Evolutionary conservation across 1,140 invertebrate genomes (phyloP).

Genomic region (Drosophila tropicalis): DNA sequence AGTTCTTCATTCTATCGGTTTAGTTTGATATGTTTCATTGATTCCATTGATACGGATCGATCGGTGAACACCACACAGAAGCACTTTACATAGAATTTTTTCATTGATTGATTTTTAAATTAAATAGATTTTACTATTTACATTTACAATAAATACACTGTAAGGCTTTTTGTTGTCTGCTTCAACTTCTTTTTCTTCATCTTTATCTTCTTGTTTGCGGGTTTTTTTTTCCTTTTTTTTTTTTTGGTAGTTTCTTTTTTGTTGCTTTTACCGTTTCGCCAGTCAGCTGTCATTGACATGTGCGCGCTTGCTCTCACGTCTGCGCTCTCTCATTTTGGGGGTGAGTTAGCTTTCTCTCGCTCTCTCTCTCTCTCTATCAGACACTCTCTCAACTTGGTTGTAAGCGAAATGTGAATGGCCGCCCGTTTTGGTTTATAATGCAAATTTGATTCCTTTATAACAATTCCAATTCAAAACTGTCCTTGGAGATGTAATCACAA

Average conservation of each 20-base stretch:
- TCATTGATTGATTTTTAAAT: background rate
- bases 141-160: slow-evolving; percentile 15
- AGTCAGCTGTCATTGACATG: slow-evolving; percentile 77
- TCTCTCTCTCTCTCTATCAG: slow-evolving; percentile 17
- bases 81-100: background rate
- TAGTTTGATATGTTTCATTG: slow-evolving; percentile 8
- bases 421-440: slow-evolving; percentile 46
- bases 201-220: slow-evolving; percentile 32
- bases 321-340: slow-evolving; percentile 41
- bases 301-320: slow-evolving; percentile 52
- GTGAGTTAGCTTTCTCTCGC: slow-evolving; percentile 13
- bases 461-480: slow-evolving; percentile 16
- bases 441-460: slow-evolving; percentile 43
- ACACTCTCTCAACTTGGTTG: slow-evolving; percentile 1
- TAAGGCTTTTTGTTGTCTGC: slow-evolving; percentile 46
- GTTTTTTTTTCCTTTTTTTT: background rate
- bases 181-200: slow-evolving; percentile 43
- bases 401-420: slow-evolving; percentile 59
- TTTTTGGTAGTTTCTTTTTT: slow-evolving; percentile 29
- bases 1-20: background rate
- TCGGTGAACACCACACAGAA: background rate
- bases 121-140: slow-evolving; percentile 37
- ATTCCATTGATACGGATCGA: background rate
- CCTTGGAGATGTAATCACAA: background rate
- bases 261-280: slow-evolving; percentile 29